Conservation (phyloP, 2,113 vertebrate genomes). For the Penelope pileata region DNA sequence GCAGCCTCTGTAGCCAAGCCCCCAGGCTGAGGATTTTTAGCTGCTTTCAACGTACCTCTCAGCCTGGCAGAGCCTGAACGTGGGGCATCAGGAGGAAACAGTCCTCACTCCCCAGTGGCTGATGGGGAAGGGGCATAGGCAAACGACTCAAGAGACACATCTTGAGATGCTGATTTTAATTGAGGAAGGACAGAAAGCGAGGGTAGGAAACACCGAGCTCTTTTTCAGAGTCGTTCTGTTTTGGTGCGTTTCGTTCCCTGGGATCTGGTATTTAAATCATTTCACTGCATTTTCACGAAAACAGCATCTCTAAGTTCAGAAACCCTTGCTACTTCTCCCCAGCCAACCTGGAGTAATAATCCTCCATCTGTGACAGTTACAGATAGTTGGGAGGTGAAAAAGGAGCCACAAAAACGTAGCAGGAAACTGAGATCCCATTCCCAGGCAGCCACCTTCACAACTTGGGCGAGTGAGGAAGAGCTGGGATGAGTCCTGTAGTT, state of each 20-base stretch:
- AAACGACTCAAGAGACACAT: background rate
- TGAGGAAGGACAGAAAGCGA: background rate
- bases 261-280: background rate
- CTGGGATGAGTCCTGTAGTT: background rate
- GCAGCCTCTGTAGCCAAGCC: conserved; percentile 29
- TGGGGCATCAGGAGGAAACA: background rate
- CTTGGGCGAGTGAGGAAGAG: background rate
- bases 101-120: conserved; percentile 13
- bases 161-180: background rate
- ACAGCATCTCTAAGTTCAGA: background rate
- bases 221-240: background rate
- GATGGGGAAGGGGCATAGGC: background rate
- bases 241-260: background rate
- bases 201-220: background rate
- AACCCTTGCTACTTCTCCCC: background rate
- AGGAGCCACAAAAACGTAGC: background rate
- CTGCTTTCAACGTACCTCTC: conserved; percentile 29
- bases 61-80: conserved; percentile 1
- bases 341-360: background rate
- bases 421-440: background rate
- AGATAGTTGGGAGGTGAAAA: background rate
- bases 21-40: background rate
- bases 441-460: background rate
- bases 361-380: background rate
- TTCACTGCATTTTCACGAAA: background rate